Conservation (phyloP, 2,888 invertebrate species). For the Drosophila siamana region DNA sequence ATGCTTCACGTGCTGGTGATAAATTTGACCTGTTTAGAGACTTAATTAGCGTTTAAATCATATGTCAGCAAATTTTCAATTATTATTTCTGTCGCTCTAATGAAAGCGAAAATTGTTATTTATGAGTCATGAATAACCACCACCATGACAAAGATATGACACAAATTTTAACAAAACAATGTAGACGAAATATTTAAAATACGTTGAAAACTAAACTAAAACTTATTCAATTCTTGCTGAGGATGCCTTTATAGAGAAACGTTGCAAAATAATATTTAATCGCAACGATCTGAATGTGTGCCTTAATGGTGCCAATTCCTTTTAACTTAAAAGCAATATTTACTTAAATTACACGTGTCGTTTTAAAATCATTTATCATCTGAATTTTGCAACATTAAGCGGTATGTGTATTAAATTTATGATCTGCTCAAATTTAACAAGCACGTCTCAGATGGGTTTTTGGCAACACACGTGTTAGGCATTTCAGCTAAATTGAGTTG, state of each 20-base stretch:
- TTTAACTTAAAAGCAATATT: background rate
- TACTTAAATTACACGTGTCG: conserved; percentile 32
- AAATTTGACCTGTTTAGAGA: conserved; percentile 11
- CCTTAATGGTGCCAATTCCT: background rate
- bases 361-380: conserved; percentile 15
- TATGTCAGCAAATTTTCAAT: conserved; percentile 12
- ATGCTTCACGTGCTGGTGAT: conserved; percentile 1
- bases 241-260: background rate
- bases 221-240: no score
- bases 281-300: background rate
- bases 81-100: conserved; percentile 5
- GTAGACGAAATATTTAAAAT: no score
- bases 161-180: background rate
- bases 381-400: background rate
- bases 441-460: conserved; percentile 54
- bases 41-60: conserved; percentile 11
- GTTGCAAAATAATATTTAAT: no score
- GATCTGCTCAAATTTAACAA: conserved; percentile 30
- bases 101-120: conserved; percentile 2
- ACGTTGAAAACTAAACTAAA: no score
- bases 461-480: conserved; percentile 51
- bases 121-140: conserved; percentile 3
- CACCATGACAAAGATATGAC: background rate
- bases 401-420: conserved; percentile 14
- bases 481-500: conserved; percentile 50